These are phyloP conservation scores for Hydractinia symbiolongicarpus DNA, from an alignment of 30 jellyfish, hydroid and myxozoan species.

Conservation along the genomic window DNA sequence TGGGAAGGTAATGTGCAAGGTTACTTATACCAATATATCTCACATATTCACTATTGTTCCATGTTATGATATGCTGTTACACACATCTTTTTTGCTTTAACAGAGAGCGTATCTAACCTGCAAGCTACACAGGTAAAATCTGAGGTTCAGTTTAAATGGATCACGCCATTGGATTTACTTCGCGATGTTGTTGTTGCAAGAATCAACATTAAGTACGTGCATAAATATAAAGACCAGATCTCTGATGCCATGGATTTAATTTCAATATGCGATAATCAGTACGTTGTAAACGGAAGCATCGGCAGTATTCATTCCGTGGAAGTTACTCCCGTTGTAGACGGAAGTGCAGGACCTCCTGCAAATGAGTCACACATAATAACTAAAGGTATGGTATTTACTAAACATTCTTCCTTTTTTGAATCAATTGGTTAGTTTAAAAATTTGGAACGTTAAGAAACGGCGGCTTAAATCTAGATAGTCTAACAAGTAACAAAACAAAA, in stretches of 20 bases:
- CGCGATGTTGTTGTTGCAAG: neutral
- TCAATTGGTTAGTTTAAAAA: too few relatives aligned
- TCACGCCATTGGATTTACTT: neutral
- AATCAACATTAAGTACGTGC: neutral
- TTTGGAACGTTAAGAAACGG: too few relatives aligned
- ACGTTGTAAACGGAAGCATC: neutral
- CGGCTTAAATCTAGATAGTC: too few relatives aligned
- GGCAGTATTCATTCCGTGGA: neutral
- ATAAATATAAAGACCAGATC: too few relatives aligned
- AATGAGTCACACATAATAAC: neutral
- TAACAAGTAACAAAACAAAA: too few relatives aligned
- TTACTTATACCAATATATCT: too few relatives aligned
- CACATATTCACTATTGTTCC: too few relatives aligned
- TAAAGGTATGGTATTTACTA: neutral
- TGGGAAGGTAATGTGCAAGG: too few relatives aligned
- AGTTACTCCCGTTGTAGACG: neutral
- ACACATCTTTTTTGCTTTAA: too few relatives aligned
- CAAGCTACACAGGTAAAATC: neutral
- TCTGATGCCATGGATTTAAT: neutral
- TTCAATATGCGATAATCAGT: conserved; percentile 4
- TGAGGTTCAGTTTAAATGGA: neutral
- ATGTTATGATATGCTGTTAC: too few relatives aligned
- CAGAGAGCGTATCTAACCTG: too few relatives aligned
- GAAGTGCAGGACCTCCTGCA: neutral
- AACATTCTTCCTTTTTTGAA: too few relatives aligned